phyloP scores from a whole-genome alignment of 2,113 vertebrate species.

The Struthio camelus region DNA sequence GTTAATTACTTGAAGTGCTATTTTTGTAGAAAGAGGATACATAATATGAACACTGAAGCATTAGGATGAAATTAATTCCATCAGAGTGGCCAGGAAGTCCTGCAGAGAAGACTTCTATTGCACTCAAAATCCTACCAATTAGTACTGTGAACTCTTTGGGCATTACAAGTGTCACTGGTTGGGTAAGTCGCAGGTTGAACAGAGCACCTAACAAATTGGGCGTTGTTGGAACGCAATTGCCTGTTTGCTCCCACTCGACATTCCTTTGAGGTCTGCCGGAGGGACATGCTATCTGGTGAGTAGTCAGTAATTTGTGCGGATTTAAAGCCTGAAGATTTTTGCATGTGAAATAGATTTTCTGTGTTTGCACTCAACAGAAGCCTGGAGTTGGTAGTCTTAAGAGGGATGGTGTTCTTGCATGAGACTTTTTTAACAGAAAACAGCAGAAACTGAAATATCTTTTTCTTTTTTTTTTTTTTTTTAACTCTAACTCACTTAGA shows the following conservation, averaged over 20 bases:
- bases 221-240: neutral
- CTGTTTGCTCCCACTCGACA: neutral
- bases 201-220: neutral
- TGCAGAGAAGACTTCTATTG: neutral
- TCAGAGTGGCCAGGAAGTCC: conserved; percentile 20
- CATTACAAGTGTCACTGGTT: neutral
- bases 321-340: neutral
- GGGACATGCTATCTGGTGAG: neutral
- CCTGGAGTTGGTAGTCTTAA: neutral
- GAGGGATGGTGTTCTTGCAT: neutral
- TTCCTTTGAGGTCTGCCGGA: neutral
- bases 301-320: neutral
- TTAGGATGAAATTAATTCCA: conserved; percentile 53
- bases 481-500: neutral
- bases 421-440: neutral
- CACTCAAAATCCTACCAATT: neutral
- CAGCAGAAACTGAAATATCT: neutral
- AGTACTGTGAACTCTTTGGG: neutral
- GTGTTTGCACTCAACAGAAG: neutral
- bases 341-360: neutral
- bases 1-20: conserved; percentile 51
- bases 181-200: neutral
- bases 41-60: conserved; percentile 14
- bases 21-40: neutral
- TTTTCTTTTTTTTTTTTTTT: neutral